Percentiles rank a stretch among this genome's conserved stretches.
Evolutionary conservation across 2,797 vertebrate species (phyloP).

Genomic region (Amniataba percoides): DNA sequence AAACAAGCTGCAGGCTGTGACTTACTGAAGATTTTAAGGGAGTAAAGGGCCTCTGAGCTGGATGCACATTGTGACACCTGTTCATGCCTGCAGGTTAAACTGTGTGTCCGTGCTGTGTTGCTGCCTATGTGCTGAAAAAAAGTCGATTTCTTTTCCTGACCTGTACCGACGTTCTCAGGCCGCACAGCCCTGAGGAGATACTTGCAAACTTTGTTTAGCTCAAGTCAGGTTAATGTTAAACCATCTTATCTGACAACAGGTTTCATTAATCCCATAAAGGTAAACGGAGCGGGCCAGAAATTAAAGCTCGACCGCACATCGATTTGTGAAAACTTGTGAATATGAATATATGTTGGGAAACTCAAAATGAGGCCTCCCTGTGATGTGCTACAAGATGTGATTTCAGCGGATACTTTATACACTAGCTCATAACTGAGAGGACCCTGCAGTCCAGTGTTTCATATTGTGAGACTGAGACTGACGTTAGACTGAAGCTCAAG

Average conservation of each 20-base stretch:
- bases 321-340: neutral
- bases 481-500: slow-evolving; percentile 1
- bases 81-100: slow-evolving; percentile 32
- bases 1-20: slow-evolving; percentile 15
- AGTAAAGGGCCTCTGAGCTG: slow-evolving; percentile 13
- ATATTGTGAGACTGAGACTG: neutral
- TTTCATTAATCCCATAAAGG: neutral
- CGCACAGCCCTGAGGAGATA: neutral
- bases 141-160: neutral
- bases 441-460: neutral
- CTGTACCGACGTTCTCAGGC: neutral
- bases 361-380: neutral
- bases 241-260: neutral
- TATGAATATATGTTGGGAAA: neutral
- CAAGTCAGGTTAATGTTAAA: too few species aligned
- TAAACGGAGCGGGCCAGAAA: neutral
- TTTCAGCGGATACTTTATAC: neutral
- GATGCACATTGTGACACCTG: slow-evolving; percentile 25
- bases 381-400: neutral
- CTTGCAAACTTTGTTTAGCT: neutral
- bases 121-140: slow-evolving; percentile 9
- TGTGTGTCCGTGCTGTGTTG: slow-evolving; percentile 11
- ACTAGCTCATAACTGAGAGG: neutral
- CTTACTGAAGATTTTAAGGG: neutral
- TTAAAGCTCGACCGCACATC: neutral